phyloP scores from a whole-genome alignment of 2,113 vertebrate species.

The Cynopterus brachyotis region DNA sequence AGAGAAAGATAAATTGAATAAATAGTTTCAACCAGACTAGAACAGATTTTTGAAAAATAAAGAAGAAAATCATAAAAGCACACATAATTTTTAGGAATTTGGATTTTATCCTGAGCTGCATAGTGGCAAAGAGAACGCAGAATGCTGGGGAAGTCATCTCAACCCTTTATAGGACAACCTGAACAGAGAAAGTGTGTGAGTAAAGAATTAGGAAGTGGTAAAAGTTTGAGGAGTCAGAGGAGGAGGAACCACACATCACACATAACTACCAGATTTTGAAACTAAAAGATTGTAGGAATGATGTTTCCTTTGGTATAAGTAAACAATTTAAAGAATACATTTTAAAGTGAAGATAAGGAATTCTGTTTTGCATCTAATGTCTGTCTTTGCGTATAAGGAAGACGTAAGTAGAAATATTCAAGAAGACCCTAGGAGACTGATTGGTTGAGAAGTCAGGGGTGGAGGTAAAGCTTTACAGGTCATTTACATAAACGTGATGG shows the following conservation, averaged over 20 bases:
- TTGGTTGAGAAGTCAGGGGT: neutral
- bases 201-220: neutral
- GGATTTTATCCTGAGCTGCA: neutral
- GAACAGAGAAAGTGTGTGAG: neutral
- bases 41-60: neutral
- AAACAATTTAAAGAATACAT: neutral
- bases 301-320: neutral
- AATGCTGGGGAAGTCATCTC: neutral
- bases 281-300: neutral
- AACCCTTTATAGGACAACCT: neutral
- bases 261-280: neutral
- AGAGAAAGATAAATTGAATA: neutral
- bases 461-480: neutral
- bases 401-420: neutral
- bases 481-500: neutral
- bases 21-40: neutral
- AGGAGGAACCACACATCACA: neutral
- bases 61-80: neutral
- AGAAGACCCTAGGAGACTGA: neutral
- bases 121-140: neutral
- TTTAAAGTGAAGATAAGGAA: neutral
- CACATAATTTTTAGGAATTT: neutral
- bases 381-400: neutral
- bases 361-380: neutral
- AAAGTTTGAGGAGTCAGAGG: neutral